Percentiles rank a stretch among this genome's conserved stretches.
Conservation (phyloP, 2,797 vertebrate genomes). For the Pristis pectinata region DNA sequence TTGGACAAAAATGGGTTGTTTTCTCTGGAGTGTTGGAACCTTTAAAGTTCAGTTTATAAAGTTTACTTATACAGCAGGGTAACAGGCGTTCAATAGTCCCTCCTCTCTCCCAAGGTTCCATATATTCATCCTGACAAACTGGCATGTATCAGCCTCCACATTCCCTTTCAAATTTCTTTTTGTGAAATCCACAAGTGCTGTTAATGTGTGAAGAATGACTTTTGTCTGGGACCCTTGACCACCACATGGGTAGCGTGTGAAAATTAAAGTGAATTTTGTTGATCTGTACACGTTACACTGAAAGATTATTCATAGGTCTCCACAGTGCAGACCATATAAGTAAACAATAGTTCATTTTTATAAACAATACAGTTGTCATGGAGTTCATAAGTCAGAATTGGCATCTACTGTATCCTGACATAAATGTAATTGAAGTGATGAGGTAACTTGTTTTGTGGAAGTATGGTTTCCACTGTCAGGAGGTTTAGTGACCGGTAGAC, state of each 20-base stretch:
- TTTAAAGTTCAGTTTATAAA: too few relatives aligned
- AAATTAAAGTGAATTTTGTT: not conserved
- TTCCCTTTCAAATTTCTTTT: not conserved
- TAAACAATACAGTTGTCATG: not conserved
- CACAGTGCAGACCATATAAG: not conserved
- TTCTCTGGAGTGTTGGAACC: too few relatives aligned
- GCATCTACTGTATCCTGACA: not conserved
- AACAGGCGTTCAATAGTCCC: too few relatives aligned
- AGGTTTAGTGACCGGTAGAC: not conserved
- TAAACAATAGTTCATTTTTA: not conserved
- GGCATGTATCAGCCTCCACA: not conserved
- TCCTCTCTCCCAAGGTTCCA: not conserved
- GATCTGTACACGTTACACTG: not conserved
- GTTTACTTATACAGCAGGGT: too few relatives aligned
- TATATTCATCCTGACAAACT: not conserved
- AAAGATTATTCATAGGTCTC: not conserved
- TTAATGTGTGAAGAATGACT: not conserved
- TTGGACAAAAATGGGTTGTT: too few relatives aligned
- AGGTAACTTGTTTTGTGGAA: not conserved
- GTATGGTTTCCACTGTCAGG: not conserved
- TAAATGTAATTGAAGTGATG: too few relatives aligned
- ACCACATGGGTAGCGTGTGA: not conserved
- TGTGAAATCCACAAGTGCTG: not conserved
- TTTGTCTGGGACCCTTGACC: not conserved
- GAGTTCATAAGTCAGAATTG: not conserved